phyloP scores from a whole-genome alignment of 2,797 vertebrate species.

The Malacoraja senta region DNA sequence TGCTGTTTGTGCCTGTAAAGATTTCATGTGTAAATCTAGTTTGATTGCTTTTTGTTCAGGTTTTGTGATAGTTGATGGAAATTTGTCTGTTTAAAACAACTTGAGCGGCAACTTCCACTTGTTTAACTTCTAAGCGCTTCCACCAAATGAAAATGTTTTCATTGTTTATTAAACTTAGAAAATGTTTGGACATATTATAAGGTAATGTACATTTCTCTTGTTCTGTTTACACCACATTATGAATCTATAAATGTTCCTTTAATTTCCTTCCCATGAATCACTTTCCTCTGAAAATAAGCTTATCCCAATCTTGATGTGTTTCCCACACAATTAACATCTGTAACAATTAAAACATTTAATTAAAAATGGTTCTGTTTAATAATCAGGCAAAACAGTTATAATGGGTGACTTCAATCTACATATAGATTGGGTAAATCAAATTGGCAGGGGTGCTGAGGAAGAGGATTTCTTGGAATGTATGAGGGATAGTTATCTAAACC shows the following conservation, averaged over 20 bases:
- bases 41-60: background rate
- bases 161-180: background rate
- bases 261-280: background rate
- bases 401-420: too few relatives aligned
- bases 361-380: constrained; percentile 34
- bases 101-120: background rate
- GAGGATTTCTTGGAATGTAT: too few relatives aligned
- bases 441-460: too few relatives aligned
- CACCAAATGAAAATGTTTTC: background rate
- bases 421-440: too few relatives aligned
- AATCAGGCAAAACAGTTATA: too few relatives aligned
- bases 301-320: background rate
- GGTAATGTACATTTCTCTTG: background rate
- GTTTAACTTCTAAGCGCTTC: background rate
- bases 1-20: background rate
- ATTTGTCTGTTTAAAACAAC: background rate
- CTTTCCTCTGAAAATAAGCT: background rate
- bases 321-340: background rate
- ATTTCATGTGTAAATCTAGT: background rate
- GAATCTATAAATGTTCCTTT: too few relatives aligned
- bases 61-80: constrained; percentile 8
- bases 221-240: too few relatives aligned
- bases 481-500: too few relatives aligned
- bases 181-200: background rate
- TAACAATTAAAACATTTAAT: background rate